Conservation (phyloP, 1,140 invertebrate species). For the Drosophila albomicans region DNA sequence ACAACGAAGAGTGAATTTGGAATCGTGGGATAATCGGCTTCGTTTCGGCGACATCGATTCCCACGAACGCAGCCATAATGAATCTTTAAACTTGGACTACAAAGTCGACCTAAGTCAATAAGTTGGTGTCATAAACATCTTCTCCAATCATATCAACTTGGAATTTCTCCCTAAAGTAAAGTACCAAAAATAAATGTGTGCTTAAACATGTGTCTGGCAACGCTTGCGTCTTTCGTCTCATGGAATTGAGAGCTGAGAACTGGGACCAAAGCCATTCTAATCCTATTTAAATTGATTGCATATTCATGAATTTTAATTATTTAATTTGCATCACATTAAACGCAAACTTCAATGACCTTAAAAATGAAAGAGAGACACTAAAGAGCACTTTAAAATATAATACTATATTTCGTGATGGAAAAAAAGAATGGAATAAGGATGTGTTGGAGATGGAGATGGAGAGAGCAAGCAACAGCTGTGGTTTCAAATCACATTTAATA, state of each 20-base stretch:
- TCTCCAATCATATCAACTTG: conserved; percentile 3
- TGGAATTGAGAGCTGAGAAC: not conserved
- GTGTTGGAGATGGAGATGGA: not conserved
- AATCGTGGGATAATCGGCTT: not conserved
- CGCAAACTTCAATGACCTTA: not conserved
- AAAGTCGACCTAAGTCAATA: conserved; percentile 14
- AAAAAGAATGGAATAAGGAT: no score
- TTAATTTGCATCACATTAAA: conserved; percentile 19
- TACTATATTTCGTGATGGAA: not conserved
- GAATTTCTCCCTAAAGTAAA: not conserved
- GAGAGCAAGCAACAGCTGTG: no score
- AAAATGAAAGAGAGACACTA: not conserved
- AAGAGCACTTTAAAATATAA: not conserved
- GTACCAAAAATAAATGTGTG: not conserved
- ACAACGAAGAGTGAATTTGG: not conserved
- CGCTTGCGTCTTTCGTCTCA: not conserved
- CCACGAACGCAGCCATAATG: conserved; percentile 7
- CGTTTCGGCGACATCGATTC: conserved; percentile 4
- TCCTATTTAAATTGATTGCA: conserved; percentile 14
- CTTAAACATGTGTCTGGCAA: not conserved
- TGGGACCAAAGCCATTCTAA: not conserved
- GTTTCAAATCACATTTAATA: no score
- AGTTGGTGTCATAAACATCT: conserved; percentile 21
- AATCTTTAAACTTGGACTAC: conserved; percentile 15
- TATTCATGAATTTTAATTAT: conserved; percentile 27